A percentile compares a stretch with the other conserved stretches of the same genome.
Conservation (phyloP, 1,140 invertebrate species). For the Heliconius congener region DNA sequence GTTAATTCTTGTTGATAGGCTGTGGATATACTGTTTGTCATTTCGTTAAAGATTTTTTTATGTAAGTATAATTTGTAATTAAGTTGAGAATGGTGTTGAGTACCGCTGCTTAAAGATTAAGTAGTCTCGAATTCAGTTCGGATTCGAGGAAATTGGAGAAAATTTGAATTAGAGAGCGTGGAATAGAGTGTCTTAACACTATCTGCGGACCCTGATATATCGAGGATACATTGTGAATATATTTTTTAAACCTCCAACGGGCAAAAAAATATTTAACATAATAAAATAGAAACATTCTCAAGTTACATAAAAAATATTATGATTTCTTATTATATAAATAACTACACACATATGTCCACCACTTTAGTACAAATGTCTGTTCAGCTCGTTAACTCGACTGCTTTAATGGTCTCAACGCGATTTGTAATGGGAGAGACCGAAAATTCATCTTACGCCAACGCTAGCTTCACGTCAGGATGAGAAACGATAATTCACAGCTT, state of each 20-base stretch:
- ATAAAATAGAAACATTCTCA: not conserved
- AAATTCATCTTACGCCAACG: conserved; percentile 21
- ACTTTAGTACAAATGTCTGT: conserved; percentile 16
- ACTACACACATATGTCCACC: not conserved
- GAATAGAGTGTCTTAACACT: no score
- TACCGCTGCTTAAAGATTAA: no score
- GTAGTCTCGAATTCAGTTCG: no score
- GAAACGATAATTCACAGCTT: not conserved
- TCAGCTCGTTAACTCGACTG: conserved; percentile 18
- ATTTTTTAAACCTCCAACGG: not conserved
- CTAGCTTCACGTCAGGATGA: conserved; percentile 1
- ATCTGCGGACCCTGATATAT: no score
- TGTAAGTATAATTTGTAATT: no score
- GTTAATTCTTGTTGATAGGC: conserved; percentile 14
- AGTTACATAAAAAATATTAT: not conserved
- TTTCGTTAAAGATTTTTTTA: no score
- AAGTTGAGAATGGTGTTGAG: no score
- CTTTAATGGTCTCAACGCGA: conserved; percentile 26
- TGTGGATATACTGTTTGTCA: conserved; percentile 9
- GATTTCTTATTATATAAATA: not conserved
- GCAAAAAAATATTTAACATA: not conserved
- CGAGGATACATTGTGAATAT: no score
- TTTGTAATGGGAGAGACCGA: conserved; percentile 23
- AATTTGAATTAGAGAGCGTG: no score
- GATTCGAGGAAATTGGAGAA: no score